Conservation (phyloP, 35 echinoderm and acorn worm genomes). For the Patiria miniata region DNA sequence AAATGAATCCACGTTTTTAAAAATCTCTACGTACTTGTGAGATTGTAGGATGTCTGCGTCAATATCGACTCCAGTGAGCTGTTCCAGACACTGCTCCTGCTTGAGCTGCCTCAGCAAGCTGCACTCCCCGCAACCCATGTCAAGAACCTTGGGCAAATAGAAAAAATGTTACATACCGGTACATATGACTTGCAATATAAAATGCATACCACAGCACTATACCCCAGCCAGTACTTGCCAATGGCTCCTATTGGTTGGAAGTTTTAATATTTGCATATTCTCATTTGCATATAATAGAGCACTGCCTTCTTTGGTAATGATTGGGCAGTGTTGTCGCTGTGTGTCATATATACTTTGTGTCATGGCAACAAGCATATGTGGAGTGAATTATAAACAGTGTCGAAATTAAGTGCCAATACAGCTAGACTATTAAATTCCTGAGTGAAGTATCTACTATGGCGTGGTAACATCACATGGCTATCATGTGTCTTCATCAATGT, state of each 20-base stretch:
- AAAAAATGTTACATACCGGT: background rate
- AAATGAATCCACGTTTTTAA: too few relatives aligned
- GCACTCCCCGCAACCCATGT: constrained; percentile 81
- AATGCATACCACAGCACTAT: background rate
- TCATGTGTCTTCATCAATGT: too few relatives aligned
- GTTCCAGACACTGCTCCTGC: constrained; percentile 48
- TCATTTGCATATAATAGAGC: background rate
- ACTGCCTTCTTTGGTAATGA: background rate
- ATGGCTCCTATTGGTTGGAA: background rate
- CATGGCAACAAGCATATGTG: too few relatives aligned
- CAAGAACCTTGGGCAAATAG: constrained; percentile 63
- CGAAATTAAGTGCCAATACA: too few relatives aligned
- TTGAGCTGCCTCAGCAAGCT: constrained; percentile 61
- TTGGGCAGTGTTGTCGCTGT: background rate
- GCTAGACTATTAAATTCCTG: too few relatives aligned
- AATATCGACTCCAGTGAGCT: constrained; percentile 71
- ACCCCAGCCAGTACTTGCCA: background rate
- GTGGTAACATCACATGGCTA: too few relatives aligned
- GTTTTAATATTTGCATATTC: background rate
- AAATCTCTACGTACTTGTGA: too few relatives aligned
- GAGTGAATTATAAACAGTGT: too few relatives aligned
- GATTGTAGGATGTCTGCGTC: constrained; percentile 43
- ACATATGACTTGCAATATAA: background rate
- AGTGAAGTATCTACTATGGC: too few relatives aligned
- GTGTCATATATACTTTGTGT: too few relatives aligned